A percentile compares a stretch with the other conserved stretches of the same genome.
phyloP scores from a whole-genome alignment of 2,888 invertebrate species.

The Volucella bombylans region DNA sequence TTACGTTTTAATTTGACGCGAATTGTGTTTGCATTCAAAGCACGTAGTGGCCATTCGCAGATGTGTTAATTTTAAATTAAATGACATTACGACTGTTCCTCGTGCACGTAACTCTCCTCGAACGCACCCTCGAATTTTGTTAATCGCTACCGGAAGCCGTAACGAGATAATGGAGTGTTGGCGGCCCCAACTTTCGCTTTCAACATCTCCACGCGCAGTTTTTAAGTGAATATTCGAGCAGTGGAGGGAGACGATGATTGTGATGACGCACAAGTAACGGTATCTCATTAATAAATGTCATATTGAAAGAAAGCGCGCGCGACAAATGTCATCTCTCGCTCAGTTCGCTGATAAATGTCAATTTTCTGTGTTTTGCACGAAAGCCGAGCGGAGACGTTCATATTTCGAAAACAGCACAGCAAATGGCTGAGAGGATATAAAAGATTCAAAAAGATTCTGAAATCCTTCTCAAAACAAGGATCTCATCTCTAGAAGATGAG shows the following conservation, averaged over 20 bases:
- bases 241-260: neutral
- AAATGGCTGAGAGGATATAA: neutral
- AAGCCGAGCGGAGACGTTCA: slow-evolving; percentile 1
- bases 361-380: slow-evolving; percentile 32
- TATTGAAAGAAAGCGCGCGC: neutral
- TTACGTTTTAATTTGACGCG: slow-evolving; percentile 26
- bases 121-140: neutral
- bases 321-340: slow-evolving; percentile 42
- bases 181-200: neutral
- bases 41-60: slow-evolving; percentile 43
- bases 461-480: neutral
- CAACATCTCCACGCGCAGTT: neutral
- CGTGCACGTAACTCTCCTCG: neutral
- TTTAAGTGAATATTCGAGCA: neutral
- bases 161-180: slow-evolving; percentile 35
- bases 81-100: slow-evolving; percentile 24
- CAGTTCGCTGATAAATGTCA: slow-evolving; percentile 52
- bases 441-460: too few relatives aligned
- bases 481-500: too few relatives aligned
- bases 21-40: slow-evolving; percentile 8
- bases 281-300: slow-evolving; percentile 42
- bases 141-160: slow-evolving; percentile 21
- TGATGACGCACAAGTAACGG: neutral
- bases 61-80: slow-evolving; percentile 50
- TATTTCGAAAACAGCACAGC: neutral